Evolutionary conservation across 2,797 vertebrate genomes (phyloP).

Genomic region (Acanthurus tractus): DNA sequence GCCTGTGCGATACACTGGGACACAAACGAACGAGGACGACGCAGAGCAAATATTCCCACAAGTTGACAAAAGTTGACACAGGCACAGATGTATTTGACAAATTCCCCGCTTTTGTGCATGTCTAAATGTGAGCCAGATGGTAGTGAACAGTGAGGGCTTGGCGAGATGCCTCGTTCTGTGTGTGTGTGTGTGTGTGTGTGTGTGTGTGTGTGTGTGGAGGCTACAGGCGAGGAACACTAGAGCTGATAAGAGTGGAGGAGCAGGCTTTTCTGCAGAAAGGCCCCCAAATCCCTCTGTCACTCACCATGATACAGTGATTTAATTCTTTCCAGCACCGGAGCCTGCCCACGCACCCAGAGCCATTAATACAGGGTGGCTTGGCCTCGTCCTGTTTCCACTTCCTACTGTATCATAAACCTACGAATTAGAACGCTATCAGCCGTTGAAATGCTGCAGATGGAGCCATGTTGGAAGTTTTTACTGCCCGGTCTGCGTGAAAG

Average conservation of each 20-base stretch:
- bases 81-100: conserved; percentile 88
- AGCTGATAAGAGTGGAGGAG: conserved; percentile 80
- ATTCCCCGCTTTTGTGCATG: conserved; percentile 85
- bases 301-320: conserved; percentile 82
- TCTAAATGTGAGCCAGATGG: conserved; percentile 89
- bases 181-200: conserved; percentile 65
- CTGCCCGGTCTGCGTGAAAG: conserved; percentile 15
- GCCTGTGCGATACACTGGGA: conserved; percentile 58
- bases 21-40: conserved; percentile 66
- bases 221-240: conserved; percentile 79
- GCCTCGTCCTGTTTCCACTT: conserved; percentile 76
- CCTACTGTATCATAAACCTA: conserved; percentile 79
- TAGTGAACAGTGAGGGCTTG: conserved; percentile 81
- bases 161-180: conserved; percentile 80
- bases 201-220: conserved; percentile 61
- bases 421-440: conserved; percentile 52
- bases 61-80: conserved; percentile 86
- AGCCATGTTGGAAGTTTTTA: conserved; percentile 52
- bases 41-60: conserved; percentile 83
- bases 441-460: conserved; percentile 60
- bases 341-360: conserved; percentile 74
- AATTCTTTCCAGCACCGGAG: conserved; percentile 84
- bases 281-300: conserved; percentile 83
- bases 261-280: conserved; percentile 75
- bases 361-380: conserved; percentile 77